Conservation (phyloP, 2,888 invertebrate species). For the Colostygia pectinataria region DNA sequence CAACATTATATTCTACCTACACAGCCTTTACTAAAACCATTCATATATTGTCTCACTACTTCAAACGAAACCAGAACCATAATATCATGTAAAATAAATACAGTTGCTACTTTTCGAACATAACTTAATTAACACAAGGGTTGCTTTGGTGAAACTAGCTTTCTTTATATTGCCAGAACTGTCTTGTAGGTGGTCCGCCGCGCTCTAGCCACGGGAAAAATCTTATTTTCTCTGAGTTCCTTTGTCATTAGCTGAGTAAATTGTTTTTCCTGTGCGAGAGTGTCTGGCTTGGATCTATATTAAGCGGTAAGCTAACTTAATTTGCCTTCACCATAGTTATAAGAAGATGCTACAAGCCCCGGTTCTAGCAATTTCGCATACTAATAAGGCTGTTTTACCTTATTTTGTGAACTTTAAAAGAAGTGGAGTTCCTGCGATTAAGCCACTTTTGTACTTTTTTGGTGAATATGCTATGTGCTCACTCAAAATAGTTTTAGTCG, state of each 20-base stretch:
- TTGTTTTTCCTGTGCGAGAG: constrained; percentile 62
- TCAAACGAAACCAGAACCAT: not conserved
- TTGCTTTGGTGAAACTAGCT: constrained; percentile 34
- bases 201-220: constrained; percentile 47
- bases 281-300: constrained; percentile 61
- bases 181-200: constrained; percentile 33
- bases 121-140: constrained; percentile 38
- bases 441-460: no score
- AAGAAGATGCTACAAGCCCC: constrained; percentile 30
- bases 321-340: constrained; percentile 45
- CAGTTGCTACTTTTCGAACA: not conserved
- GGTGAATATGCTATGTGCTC: no score
- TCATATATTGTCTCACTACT: not conserved
- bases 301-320: constrained; percentile 61
- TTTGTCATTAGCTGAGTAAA: constrained; percentile 67
- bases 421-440: no score
- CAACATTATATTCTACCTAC: not conserved
- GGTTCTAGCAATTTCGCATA: constrained; percentile 28
- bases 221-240: constrained; percentile 54
- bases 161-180: constrained; percentile 36
- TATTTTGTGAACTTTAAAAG: no score
- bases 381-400: no score
- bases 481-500: no score
- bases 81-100: not conserved
- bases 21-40: not conserved